Base-by-base conservation (phyloP, 1,140 invertebrate species). In the Heterodera schachtii region DNA sequence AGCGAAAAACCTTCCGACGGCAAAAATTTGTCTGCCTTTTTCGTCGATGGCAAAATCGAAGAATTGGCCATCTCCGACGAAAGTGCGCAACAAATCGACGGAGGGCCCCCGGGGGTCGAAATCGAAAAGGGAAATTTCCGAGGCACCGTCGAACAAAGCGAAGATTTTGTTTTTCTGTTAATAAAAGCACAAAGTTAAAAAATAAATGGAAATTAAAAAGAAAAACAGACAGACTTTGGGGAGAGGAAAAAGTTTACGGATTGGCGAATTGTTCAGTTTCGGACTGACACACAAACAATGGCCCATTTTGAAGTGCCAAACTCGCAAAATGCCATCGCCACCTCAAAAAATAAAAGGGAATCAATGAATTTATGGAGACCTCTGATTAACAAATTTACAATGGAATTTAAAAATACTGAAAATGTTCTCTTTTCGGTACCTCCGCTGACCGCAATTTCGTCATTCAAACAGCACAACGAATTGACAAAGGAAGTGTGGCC, bases 401-500 rank as follows among this genome's bases (percentile, higher is more conserved):
- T 1, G 31, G 31, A 31, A 31, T 31, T n/a, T n/a, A 1, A 31
- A 31, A 31, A 31, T 31, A 31, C 0, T 1, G 31, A 31, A 31
- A 31, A 31, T 31, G 2, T 6, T 52, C 6, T 52, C 8, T 4
- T 64, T 71, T 16, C 75, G 3, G 57, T 57, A 82, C 81, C 81
- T 83, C 67, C 81, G 73, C 47, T 83, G 21, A 77, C 57, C 49
- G 71, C 80, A 57, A 74, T 47, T 52, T 79, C 52, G 13, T 73
- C 52, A 13, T 71, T 44, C 46, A 83, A 46, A 52, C 47, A 78
- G 31, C 52, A 80, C 41, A 82, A 52, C 66, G 80, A 75, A 49
- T 66, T 84, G 64, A 82, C 71, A 75, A 82, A 82, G 16, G 81
- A 57, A 66, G 80, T 73, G 19, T 82, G 81, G 1, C 81, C 81